Base-by-base conservation (phyloP, 2,888 invertebrate genomes). In the Apantesis nais region DNA sequence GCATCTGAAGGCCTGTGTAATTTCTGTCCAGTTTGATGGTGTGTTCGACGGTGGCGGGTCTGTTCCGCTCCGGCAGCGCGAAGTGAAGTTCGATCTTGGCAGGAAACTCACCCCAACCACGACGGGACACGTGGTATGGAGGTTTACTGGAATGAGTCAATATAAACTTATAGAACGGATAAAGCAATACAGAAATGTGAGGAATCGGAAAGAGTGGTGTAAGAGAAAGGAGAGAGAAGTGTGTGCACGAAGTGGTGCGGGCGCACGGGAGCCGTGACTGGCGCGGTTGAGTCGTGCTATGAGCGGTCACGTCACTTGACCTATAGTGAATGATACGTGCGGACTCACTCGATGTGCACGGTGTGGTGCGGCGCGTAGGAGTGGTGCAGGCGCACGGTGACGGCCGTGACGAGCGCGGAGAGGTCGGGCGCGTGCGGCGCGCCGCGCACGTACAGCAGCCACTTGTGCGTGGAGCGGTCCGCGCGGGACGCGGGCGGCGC, bases 21-120 rank as follows among this genome's bases (percentile, higher is more conserved):
- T 97, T 97, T 76, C 97, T 95, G 89, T 99, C 98, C 75, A 99
- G 92, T 85, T 97, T 97, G 80, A 98, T 95, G 81, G 96, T 96
- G 90, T 99, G 99, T 68, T 97, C 96, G 22, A 99, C 93, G 79
- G 97, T 96, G 41, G 98, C 96, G 0, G 98, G 97, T 74, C 98
- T 97, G 89, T 98, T 98, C 25, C 97, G 90, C 12, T 95, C 88
- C 70, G 97, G 96, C 58, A 96, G 93, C 9, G 95, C 92, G 88
- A 99, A 99, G 89, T 97, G 97, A 1, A 99, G 93, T 88, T 98
- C 97, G 4, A 98, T 96, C 67, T 97, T 93, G 9, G 98, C 95
- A 0, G 98, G 98, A 92, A 99, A 99, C 93, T 99, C 98, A 19
- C 99, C 99, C 99, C 99, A 99, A 29, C 99, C 99, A 72, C 98